phyloP scores from a whole-genome alignment of 2,888 invertebrate genomes.

The Polydesmus complanatus region DNA sequence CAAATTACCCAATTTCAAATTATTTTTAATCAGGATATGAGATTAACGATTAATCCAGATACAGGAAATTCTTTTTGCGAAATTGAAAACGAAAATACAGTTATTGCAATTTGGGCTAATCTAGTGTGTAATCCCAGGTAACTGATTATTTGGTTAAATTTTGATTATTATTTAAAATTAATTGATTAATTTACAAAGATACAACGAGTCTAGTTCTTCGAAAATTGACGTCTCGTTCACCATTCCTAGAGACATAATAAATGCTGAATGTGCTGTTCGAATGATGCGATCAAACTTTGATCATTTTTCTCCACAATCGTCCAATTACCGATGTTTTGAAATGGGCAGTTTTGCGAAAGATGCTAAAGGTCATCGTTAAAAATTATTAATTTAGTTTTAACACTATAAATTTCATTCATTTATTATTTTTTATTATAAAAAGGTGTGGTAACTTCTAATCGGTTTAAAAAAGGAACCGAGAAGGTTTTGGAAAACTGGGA shows the following conservation, averaged over 20 bases:
- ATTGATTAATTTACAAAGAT: background rate
- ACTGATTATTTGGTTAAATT: too few species aligned
- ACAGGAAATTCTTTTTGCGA: background rate
- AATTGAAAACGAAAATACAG: background rate
- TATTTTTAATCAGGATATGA: background rate
- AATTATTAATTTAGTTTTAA: background rate
- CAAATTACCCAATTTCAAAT: background rate
- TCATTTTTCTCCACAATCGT: background rate
- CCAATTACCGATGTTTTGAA: background rate
- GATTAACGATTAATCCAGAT: background rate
- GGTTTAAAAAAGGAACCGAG: background rate
- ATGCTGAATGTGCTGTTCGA: background rate
- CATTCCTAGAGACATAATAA: background rate
- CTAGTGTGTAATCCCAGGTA: background rate
- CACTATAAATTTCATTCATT: background rate
- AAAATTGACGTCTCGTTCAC: background rate
- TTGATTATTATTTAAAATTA: background rate
- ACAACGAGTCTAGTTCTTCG: background rate
- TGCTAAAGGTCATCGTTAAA: background rate
- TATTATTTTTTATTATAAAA: background rate
- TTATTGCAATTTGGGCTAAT: background rate
- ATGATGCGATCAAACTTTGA: background rate
- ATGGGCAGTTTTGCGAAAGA: background rate
- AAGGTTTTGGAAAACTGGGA: background rate
- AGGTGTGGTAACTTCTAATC: background rate